Conservation (phyloP, 2,888 invertebrate genomes). For the Mylabris sibirica region DNA sequence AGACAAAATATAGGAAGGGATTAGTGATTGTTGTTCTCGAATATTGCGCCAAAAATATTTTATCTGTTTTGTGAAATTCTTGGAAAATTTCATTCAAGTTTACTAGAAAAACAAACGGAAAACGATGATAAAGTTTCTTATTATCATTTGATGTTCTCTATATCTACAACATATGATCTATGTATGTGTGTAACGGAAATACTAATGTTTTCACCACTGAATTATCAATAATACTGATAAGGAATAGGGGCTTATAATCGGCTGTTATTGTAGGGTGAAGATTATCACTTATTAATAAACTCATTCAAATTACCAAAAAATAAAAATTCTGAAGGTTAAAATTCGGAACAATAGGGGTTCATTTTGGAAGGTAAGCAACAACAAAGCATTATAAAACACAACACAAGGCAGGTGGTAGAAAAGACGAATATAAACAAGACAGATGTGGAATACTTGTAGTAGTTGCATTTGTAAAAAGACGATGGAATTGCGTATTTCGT, state of each 20-base stretch:
- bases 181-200: neutral
- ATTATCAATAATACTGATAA: slow-evolving; percentile 11
- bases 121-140: neutral
- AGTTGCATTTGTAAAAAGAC: neutral
- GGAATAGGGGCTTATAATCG: neutral
- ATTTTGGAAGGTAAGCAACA: neutral
- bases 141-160: neutral
- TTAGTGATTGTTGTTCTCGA: neutral
- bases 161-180: no score
- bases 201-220: slow-evolving; percentile 8
- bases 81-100: neutral
- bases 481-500: neutral
- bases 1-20: neutral
- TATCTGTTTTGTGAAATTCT: neutral
- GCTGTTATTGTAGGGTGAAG: neutral
- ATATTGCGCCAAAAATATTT: neutral
- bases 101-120: neutral
- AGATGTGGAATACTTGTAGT: no score
- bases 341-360: neutral
- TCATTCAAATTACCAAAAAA: neutral
- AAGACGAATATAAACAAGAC: neutral
- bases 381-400: no score
- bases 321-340: neutral
- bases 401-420: slow-evolving; percentile 1
- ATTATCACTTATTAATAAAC: neutral